Conservation (phyloP, 1,140 invertebrate genomes). For the Eumeta japonica region DNA sequence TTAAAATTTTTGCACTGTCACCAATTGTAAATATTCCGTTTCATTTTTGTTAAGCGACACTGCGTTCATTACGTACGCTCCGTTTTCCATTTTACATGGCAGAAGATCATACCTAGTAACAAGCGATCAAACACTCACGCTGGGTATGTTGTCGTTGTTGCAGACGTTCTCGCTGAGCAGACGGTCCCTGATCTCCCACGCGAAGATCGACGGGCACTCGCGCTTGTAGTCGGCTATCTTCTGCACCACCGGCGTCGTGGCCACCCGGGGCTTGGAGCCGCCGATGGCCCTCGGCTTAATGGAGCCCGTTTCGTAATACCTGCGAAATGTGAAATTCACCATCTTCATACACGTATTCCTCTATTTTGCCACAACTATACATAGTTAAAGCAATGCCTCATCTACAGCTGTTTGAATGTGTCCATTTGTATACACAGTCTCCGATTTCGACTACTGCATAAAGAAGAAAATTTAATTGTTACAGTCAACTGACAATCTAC, state of each 20-base stretch:
- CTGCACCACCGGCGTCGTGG: conserved; percentile 88
- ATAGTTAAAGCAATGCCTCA: no score
- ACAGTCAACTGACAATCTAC: no score
- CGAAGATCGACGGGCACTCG: conserved; percentile 96
- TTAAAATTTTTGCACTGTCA: no score
- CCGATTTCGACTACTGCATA: no score
- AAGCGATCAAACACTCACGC: conserved; percentile 75
- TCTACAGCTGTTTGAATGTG: no score
- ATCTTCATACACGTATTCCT: conserved; percentile 5
- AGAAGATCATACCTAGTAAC: background rate
- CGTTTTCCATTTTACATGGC: no score
- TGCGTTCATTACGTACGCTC: no score
- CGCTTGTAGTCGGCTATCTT: conserved; percentile 95
- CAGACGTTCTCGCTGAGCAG: conserved; percentile 95
- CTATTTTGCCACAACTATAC: conserved; percentile 4
- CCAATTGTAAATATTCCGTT: no score
- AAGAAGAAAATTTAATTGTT: no score
- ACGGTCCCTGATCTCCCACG: conserved; percentile 96
- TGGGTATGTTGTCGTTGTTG: conserved; percentile 99
- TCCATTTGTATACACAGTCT: no score
- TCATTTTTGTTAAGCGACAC: no score
- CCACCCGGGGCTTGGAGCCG: conserved; percentile 93
- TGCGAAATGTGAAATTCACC: no score
- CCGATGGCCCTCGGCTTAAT: conserved; percentile 94
- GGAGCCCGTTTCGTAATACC: conserved; percentile 98